phyloP scores from a whole-genome alignment of 2,888 invertebrate genomes.

The Mythimna impura region DNA sequence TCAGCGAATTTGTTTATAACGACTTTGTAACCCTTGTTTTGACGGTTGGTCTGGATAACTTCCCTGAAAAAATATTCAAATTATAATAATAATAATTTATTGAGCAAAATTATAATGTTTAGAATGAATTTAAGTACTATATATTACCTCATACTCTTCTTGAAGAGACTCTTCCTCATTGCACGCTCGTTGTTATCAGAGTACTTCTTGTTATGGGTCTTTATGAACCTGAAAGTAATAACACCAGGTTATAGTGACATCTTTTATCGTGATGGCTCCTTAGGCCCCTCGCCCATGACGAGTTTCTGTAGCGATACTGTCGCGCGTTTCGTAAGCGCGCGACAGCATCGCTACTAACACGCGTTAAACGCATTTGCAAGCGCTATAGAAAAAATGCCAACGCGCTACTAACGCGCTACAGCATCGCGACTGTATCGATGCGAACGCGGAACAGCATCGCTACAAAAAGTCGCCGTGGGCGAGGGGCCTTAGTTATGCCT shows the following conservation, averaged over 20 bases:
- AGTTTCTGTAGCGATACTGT: too few species aligned
- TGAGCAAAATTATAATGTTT: neutral
- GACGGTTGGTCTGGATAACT: constrained; percentile 71
- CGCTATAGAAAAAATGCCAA: too few species aligned
- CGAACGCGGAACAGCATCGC: too few species aligned
- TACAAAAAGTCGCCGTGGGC: too few species aligned
- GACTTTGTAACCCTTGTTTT: constrained; percentile 77
- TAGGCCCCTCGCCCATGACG: too few species aligned
- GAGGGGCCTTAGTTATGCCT: neutral
- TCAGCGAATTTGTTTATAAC: constrained; percentile 80
- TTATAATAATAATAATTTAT: neutral
- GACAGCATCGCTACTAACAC: too few species aligned
- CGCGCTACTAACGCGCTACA: too few species aligned
- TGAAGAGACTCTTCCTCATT: constrained; percentile 53
- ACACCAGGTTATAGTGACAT: neutral
- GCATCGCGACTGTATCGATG: too few species aligned
- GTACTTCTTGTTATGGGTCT: constrained; percentile 38
- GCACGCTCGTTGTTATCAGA: constrained; percentile 47
- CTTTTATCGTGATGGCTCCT: neutral
- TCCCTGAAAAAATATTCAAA: constrained; percentile 62
- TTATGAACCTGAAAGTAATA: constrained; percentile 52
- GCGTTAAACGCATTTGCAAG: too few species aligned
- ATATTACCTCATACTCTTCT: constrained; percentile 57
- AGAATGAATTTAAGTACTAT: neutral
- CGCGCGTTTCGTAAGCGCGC: too few species aligned